Evolutionary conservation across 2,888 invertebrate genomes (phyloP).

Genomic region (Corbicula japonica): DNA sequence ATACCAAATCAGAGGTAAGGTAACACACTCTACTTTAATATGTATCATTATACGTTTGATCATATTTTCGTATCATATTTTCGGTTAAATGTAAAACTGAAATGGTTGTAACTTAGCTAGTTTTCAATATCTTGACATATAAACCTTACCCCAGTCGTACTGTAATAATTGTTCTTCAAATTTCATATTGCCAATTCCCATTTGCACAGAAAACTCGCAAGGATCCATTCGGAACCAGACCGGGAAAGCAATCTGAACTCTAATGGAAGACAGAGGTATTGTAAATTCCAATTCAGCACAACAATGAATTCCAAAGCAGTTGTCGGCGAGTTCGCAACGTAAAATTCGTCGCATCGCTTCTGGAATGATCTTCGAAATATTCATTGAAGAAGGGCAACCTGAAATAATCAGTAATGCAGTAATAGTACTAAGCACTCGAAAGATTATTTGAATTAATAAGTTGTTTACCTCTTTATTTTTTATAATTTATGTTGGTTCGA

Average conservation of each 20-base stretch:
- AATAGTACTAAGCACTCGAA: no score
- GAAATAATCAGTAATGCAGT: no score
- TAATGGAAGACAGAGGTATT: conserved; percentile 54
- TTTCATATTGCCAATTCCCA: conserved; percentile 28
- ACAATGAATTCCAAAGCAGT: conserved; percentile 69
- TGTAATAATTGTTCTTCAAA: conserved; percentile 42
- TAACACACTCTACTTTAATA: no score
- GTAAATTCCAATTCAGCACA: conserved; percentile 58
- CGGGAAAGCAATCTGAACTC: conserved; percentile 41
- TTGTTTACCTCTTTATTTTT: no score
- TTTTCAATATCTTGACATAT: no score
- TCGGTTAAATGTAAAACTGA: no score
- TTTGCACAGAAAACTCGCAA: conserved; percentile 40
- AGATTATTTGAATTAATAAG: no score
- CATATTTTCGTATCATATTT: no score
- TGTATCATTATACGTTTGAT: no score
- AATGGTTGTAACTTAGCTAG: no score
- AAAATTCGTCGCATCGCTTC: conserved; percentile 43
- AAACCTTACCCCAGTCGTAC: conserved; percentile 63
- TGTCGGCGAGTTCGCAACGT: conserved; percentile 58
- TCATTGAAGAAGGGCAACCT: conserved; percentile 48
- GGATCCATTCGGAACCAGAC: conserved; percentile 52
- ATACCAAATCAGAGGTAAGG: no score
- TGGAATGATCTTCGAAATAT: conserved; percentile 49
- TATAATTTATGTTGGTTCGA: no score